phyloP scores from a whole-genome alignment of 2,888 invertebrate species.

The Carterocephalus palaemon region DNA sequence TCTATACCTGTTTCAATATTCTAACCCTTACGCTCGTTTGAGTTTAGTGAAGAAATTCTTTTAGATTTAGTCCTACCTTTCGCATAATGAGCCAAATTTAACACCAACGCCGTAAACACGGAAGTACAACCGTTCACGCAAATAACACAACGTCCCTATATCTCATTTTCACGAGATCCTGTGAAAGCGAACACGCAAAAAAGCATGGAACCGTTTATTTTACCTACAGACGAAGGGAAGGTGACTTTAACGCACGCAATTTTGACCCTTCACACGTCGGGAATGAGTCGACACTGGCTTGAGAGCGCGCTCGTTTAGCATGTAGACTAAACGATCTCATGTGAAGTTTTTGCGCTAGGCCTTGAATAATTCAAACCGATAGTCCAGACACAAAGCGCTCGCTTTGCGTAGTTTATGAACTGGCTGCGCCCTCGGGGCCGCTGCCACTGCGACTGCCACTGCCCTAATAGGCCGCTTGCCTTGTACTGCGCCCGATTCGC shows the following conservation, averaged over 20 bases:
- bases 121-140: conserved; percentile 8
- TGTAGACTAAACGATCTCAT: conserved; percentile 22
- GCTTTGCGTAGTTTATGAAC: conserved; percentile 17
- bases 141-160: conserved; percentile 14
- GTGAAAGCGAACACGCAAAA: conserved; percentile 12
- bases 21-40: too few species aligned
- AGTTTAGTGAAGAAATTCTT: too few species aligned
- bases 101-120: conserved; percentile 8
- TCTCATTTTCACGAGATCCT: conserved; percentile 17
- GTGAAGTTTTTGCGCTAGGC: conserved; percentile 21
- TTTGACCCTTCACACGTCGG: not conserved
- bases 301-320: conserved; percentile 10
- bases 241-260: conserved; percentile 1
- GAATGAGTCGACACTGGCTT: conserved; percentile 4
- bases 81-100: too few species aligned
- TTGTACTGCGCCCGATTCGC: too few species aligned
- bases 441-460: not conserved
- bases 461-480: too few species aligned
- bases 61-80: too few species aligned
- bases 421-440: not conserved
- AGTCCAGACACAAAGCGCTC: conserved; percentile 19
- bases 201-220: conserved; percentile 14
- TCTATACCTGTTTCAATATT: too few species aligned
- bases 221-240: conserved; percentile 11
- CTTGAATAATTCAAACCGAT: conserved; percentile 20